These are phyloP conservation scores for Uropetala carovei DNA, from an alignment of 2,888 invertebrate species.

Conservation along the genomic window DNA sequence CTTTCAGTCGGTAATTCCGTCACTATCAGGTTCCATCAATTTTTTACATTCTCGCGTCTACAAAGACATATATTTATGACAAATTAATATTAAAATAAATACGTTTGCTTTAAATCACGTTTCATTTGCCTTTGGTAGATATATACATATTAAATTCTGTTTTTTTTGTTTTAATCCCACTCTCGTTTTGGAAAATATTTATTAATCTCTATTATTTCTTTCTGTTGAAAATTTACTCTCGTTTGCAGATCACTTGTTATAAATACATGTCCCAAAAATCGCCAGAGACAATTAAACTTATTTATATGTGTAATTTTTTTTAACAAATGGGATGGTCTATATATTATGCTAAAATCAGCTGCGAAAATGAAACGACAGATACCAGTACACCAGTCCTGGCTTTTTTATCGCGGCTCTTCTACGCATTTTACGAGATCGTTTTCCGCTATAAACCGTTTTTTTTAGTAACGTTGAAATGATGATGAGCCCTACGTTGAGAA, in stretches of 20 bases:
- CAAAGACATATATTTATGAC: too few relatives aligned
- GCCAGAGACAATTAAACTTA: background rate
- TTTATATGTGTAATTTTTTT: background rate
- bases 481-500: background rate
- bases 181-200: too few relatives aligned
- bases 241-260: background rate
- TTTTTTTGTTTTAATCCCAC: too few relatives aligned
- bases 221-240: background rate
- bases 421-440: background rate
- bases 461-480: background rate
- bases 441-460: background rate
- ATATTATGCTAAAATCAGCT: background rate
- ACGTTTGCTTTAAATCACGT: too few relatives aligned
- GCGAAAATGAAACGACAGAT: too few relatives aligned
- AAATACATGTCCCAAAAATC: background rate
- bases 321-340: background rate
- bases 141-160: too few relatives aligned
- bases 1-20: too few relatives aligned
- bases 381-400: background rate
- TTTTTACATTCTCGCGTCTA: too few relatives aligned
- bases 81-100: too few relatives aligned
- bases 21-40: too few relatives aligned
- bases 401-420: background rate
- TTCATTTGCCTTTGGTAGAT: too few relatives aligned
- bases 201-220: background rate